Evolutionary conservation across 1,140 invertebrate genomes (phyloP).

Genomic region (Rhyacophila brunnea): DNA sequence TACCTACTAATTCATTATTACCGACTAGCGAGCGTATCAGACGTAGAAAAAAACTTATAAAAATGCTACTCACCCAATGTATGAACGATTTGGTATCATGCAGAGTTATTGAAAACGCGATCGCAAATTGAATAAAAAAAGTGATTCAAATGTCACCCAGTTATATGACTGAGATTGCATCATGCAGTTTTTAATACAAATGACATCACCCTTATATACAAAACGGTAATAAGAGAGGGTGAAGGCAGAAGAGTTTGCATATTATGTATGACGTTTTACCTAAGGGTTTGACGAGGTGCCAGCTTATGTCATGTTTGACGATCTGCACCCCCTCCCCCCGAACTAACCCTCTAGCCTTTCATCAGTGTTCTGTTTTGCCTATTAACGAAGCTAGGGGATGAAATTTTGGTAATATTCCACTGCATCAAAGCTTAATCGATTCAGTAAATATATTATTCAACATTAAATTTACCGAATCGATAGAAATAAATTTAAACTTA

Average conservation of each 20-base stretch:
- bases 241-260: conserved; percentile 14
- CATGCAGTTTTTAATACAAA: conserved; percentile 11
- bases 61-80: too few relatives aligned
- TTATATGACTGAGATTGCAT: conserved; percentile 14
- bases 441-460: too few relatives aligned
- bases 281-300: conserved; percentile 20
- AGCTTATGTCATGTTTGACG: conserved; percentile 23
- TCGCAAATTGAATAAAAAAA: background rate
- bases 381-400: too few relatives aligned
- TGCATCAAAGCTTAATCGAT: too few relatives aligned
- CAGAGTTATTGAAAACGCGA: background rate
- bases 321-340: background rate
- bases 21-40: too few relatives aligned
- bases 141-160: background rate
- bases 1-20: too few relatives aligned
- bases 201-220: conserved; percentile 10
- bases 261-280: conserved; percentile 24
- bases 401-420: too few relatives aligned
- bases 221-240: background rate
- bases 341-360: background rate
- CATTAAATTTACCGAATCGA: too few relatives aligned
- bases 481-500: too few relatives aligned
- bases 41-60: too few relatives aligned
- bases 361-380: too few relatives aligned
- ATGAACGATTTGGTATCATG: background rate